phyloP scores from a whole-genome alignment of 2,888 invertebrate species.

The Lottia gigantea region DNA sequence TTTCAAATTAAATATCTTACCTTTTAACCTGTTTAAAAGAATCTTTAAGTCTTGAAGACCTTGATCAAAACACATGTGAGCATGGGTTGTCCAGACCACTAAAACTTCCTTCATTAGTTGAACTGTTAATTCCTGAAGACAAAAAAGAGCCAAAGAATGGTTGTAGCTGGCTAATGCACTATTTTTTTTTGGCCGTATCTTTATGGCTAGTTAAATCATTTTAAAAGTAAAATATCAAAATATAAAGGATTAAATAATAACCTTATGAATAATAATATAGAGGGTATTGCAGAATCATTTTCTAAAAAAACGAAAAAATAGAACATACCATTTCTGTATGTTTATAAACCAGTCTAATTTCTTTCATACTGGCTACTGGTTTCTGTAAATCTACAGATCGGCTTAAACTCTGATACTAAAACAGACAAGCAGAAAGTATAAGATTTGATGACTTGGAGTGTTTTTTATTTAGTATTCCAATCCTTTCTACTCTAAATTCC shows the following conservation, averaged over 20 bases:
- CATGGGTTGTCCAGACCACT: conserved; percentile 55
- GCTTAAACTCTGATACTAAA: conserved; percentile 11
- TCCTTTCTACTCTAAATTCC: no score
- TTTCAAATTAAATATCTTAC: conserved; percentile 19
- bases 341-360: conserved; percentile 41
- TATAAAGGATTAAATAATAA: no score
- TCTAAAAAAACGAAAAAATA: background rate
- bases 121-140: conserved; percentile 46
- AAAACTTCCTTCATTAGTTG: conserved; percentile 50
- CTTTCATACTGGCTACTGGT: conserved; percentile 43
- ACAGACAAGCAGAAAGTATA: no score
- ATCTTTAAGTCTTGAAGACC: conserved; percentile 50
- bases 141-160: background rate
- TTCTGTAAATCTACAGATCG: conserved; percentile 43
- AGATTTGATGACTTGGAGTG: no score
- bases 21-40: conserved; percentile 33
- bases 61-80: conserved; percentile 60
- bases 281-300: no score
- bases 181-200: no score
- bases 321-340: conserved; percentile 34
- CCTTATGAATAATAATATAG: no score
- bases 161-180: no score
- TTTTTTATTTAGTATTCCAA: no score
- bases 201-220: no score
- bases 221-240: no score